phyloP scores from a whole-genome alignment of 2,797 vertebrate genomes.

The Ctenosaura bakeri region DNA sequence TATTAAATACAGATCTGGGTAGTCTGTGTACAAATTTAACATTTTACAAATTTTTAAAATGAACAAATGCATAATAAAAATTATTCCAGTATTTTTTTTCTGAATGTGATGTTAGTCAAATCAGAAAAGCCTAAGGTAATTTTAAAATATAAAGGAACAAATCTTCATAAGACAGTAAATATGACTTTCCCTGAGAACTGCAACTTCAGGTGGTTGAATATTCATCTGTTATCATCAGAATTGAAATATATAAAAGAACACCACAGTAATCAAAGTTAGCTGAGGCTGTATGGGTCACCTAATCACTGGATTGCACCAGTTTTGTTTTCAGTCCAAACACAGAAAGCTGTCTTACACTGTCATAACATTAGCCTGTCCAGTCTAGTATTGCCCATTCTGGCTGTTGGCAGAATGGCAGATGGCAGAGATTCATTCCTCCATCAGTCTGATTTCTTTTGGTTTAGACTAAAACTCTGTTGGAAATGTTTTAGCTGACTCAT shows the following conservation, averaged over 20 bases:
- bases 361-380: neutral
- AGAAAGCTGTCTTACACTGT: neutral
- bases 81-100: neutral
- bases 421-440: neutral
- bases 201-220: neutral
- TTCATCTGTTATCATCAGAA: neutral
- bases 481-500: neutral
- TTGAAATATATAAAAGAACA: neutral
- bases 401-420: no score
- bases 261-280: neutral
- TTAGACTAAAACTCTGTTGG: neutral
- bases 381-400: neutral
- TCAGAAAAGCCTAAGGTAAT: neutral
- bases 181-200: accelerated
- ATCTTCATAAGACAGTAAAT: neutral
- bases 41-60: neutral
- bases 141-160: neutral
- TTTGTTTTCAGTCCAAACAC: conserved; percentile 19
- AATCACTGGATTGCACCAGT: neutral
- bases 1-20: no score
- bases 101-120: neutral
- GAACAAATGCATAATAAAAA: neutral
- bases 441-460: neutral
- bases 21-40: no score
- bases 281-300: neutral